Percentiles rank a stretch among this genome's conserved stretches.
These are phyloP conservation scores for Agelas oroides DNA, from an alignment of 37 sponge, comb jelly and placozoan genomes.

Conservation along the genomic window DNA sequence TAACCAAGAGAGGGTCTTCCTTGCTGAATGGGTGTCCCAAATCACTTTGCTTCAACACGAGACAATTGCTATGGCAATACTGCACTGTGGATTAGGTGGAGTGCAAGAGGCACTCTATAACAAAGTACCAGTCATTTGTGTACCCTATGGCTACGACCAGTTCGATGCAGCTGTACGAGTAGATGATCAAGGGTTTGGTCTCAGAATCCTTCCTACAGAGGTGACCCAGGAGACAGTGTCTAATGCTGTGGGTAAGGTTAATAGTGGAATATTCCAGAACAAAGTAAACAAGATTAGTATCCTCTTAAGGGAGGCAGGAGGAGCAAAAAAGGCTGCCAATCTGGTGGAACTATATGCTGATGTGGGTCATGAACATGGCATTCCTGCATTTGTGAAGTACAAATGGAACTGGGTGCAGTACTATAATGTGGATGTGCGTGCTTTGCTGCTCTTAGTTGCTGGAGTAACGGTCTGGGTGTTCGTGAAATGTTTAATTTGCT, in stretches of 20 bases:
- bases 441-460: background rate
- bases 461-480: background rate
- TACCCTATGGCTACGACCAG: constrained; percentile 25
- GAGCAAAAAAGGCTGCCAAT: no score
- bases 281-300: background rate
- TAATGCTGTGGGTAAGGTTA: background rate
- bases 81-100: constrained; percentile 44
- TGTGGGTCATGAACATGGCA: no score
- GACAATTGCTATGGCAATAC: constrained; percentile 18
- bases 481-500: background rate
- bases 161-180: background rate
- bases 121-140: constrained; percentile 29
- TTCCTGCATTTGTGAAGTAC: no score
- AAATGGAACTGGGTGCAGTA: no score
- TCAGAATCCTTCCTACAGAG: background rate
- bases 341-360: no score
- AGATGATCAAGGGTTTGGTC: background rate
- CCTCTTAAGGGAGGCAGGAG: background rate
- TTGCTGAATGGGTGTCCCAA: constrained; percentile 36
- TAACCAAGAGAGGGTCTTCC: background rate
- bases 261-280: background rate
- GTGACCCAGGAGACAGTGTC: background rate
- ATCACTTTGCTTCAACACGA: constrained; percentile 19
- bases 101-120: constrained; percentile 33
- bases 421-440: background rate